Conservation (phyloP, 2,888 invertebrate genomes). For the Malthinus seriepunctatus region DNA sequence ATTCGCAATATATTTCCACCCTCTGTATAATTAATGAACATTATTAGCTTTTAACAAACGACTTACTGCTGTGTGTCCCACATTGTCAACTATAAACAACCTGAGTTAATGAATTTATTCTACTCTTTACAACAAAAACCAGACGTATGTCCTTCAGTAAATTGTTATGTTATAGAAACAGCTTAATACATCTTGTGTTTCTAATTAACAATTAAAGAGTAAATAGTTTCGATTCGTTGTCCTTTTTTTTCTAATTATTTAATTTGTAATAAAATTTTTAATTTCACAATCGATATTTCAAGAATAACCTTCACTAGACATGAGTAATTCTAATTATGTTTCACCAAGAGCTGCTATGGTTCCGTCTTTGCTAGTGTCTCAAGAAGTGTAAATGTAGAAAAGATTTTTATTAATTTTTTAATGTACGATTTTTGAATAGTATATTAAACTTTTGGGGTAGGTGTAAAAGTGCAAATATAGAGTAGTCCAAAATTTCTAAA, state of each 20-base stretch:
- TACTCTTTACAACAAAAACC: conserved; percentile 16
- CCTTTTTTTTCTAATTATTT: not conserved
- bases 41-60: conserved; percentile 32
- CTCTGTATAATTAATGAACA: conserved; percentile 33
- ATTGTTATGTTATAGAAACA: conserved; percentile 16
- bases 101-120: conserved; percentile 21
- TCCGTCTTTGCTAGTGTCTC: too few species aligned
- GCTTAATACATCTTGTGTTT: conserved; percentile 24
- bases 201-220: conserved; percentile 6
- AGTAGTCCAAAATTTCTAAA: too few species aligned
- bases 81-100: conserved; percentile 21
- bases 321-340: too few species aligned
- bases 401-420: too few species aligned
- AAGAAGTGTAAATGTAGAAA: too few species aligned
- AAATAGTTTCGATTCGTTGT: not conserved
- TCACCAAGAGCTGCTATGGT: too few species aligned
- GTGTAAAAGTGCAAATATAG: too few species aligned
- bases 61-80: conserved; percentile 29
- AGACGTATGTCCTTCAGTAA: conserved; percentile 22
- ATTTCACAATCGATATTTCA: not conserved
- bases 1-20: conserved; percentile 34
- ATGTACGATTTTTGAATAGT: too few species aligned
- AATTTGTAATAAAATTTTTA: conserved; percentile 1
- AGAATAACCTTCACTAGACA: too few species aligned
- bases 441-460: too few species aligned